Evolutionary conservation across 2,888 invertebrate genomes (phyloP), one percentile per base, ranked within the genome.

Genomic region (Acleris cristana): DNA sequence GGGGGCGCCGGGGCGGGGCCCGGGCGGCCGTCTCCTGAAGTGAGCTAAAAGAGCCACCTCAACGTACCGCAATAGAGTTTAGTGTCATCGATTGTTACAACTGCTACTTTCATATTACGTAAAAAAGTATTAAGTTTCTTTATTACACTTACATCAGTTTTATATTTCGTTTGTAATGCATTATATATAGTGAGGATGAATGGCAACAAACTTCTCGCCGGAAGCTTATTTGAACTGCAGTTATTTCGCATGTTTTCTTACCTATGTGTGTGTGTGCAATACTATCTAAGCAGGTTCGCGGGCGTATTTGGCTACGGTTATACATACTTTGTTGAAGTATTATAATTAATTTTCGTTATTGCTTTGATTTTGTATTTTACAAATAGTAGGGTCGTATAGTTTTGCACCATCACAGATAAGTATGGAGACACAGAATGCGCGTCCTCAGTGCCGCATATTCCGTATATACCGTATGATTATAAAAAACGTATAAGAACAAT

Each of bases 401-500:
- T 49, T 63, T 68, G 64, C 64, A 68, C 59, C 49, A 64, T 63
- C 68, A 68, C 64, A 64, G 64, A 63, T 63, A 67, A 53, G 67
- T 62, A 63, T 48, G 52, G 53, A 67, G 51, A 26, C 67, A 23
- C 57, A 57, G 58, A 52, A 57, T 23, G 48, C 57, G 62, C 40
- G 57, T 48, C 53, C 63, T 67, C 67, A 66, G 60, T 58, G 49
- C 57, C 66, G 66, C 66, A 54, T 57, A 59, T 64, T 64, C 44
- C 70, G 75, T 82, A 77, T 77, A 75, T 77, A 79, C 76, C 74
- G 78, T 82, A 82, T 77, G 79, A 80, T 26, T 82, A 81, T 79
- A 83, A 83, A 85, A 73, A 76, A 83, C 75, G 75, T 79, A 82
- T 79, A 77, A 81, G 76, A 80, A 82, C 76, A 81, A 81, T 83